Base-by-base conservation (phyloP, 2,888 invertebrate genomes). In the Fissipunctia ypsillon region DNA sequence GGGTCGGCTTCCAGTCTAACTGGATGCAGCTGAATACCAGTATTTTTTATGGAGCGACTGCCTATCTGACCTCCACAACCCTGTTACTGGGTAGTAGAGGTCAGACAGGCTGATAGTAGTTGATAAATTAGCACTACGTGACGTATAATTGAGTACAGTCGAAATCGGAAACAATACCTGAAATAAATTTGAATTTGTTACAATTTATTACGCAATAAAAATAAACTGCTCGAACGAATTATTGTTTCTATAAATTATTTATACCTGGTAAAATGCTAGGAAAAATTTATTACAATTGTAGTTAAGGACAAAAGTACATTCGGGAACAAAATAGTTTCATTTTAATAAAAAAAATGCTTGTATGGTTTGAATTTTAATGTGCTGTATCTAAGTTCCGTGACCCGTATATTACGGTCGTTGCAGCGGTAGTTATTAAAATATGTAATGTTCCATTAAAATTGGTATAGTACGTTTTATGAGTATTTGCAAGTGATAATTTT, bases 101-200 rank as follows among this genome's bases (percentile, higher is more conserved):
- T n/a, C n/a, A 45, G 22, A 10, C 19, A 10, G 22, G 14, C 10
- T 38, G 9, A 35, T 35, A 31, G 35, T 4, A 16, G 9, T 56
- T 57, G 38, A 64, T 60, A 35, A 38, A 61, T 19, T 48, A 14
- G 16, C 10, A 31, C 25, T 54, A 60, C 45, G 54, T 61, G 48
- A 72, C 64, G 16, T 38, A 16, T 48, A 5, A 22, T 57, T 31
- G 19, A n/a, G 22, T 28, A 35, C 41, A 61, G 9, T 31, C 31
- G 6, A 5, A n/a, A n/a, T 31, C 16, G 45, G n/a, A 28, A 78
- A 78, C 56, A 52, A n/a, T n/a, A n/a, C n/a, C n/a, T n/a, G n/a
- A n/a, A n/a, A n/a, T n/a, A n/a, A n/a, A 78, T 65, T 69, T 45
- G n/a, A 70, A 76, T 78, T 54, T 56, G 45, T 76, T 76, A 57